Evolutionary conservation across 2,113 vertebrate species (phyloP).

Genomic region (Catharus bicknelli): DNA sequence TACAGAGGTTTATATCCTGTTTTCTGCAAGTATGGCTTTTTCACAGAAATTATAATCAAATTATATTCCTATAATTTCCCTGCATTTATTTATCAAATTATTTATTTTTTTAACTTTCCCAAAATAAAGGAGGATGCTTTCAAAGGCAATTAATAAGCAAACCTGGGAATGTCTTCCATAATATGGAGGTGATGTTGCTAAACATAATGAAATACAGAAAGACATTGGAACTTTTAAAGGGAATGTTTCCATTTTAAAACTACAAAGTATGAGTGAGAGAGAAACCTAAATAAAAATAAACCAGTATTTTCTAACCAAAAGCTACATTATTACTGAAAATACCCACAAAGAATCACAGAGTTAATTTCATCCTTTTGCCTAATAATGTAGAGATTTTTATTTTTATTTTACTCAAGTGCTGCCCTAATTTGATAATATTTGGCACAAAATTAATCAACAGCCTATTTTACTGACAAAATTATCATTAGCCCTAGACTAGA

Average conservation of each 20-base stretch:
- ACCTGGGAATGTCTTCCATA: neutral
- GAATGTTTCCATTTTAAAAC: neutral
- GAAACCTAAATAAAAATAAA: neutral
- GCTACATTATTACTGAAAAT: neutral
- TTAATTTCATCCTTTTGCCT: neutral
- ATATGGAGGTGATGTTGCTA: neutral
- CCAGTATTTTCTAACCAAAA: neutral
- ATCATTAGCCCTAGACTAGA: neutral
- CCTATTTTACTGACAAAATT: neutral
- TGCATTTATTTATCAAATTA: neutral
- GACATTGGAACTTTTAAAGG: neutral
- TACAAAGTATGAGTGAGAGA: neutral
- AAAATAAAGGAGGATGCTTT: accelerated
- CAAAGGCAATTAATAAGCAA: neutral
- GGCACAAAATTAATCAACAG: neutral
- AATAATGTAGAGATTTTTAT: neutral
- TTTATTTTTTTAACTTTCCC: neutral
- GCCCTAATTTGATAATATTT: neutral
- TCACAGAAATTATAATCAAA: neutral
- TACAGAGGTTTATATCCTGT: neutral
- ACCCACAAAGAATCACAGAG: neutral
- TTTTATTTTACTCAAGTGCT: neutral
- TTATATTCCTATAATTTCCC: neutral
- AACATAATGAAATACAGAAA: neutral
- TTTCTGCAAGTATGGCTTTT: neutral